phyloP scores from a whole-genome alignment of 2,888 invertebrate species.

The Drosophila ustulata region DNA sequence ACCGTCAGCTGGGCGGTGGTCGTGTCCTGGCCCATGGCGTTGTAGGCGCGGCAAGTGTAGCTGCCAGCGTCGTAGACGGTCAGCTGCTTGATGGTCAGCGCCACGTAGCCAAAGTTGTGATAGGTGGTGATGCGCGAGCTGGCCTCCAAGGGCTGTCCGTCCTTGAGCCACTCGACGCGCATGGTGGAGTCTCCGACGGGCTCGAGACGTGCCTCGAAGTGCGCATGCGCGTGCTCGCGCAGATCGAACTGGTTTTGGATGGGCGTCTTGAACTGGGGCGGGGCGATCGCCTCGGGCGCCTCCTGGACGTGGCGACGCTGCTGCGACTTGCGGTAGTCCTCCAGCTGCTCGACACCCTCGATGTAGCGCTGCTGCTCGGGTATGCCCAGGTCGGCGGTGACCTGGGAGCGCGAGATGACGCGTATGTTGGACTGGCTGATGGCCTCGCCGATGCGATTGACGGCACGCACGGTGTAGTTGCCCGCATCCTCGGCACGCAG shows the following conservation, averaged over 20 bases:
- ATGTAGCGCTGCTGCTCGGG: conserved; percentile 96
- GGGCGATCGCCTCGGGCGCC: conserved; percentile 91
- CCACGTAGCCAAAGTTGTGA: conserved; percentile 98
- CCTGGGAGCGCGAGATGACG: conserved; percentile 92
- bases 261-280: conserved; percentile 95
- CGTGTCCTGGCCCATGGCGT: conserved; percentile 93
- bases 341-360: conserved; percentile 95
- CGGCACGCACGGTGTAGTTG: conserved; percentile 96
- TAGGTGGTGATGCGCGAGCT: conserved; percentile 96
- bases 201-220: conserved; percentile 97
- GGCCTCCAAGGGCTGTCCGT: conserved; percentile 95
- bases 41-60: conserved; percentile 95
- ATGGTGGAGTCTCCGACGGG: conserved; percentile 96
- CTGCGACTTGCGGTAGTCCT: conserved; percentile 92
- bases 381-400: conserved; percentile 94
- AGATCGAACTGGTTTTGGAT: conserved; percentile 94
- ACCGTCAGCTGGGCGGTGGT: conserved; percentile 93
- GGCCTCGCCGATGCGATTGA: conserved; percentile 96
- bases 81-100: conserved; percentile 96
- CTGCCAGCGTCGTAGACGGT: conserved; percentile 95
- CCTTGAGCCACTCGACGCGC: conserved; percentile 96
- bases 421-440: conserved; percentile 92
- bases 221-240: conserved; percentile 96
- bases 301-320: conserved; percentile 93
- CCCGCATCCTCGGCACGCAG: conserved; percentile 99